A percentile compares a stretch with the other conserved stretches of the same genome.
phyloP scores from a whole-genome alignment of 1,140 invertebrate species.

The Elysia chlorotica region DNA sequence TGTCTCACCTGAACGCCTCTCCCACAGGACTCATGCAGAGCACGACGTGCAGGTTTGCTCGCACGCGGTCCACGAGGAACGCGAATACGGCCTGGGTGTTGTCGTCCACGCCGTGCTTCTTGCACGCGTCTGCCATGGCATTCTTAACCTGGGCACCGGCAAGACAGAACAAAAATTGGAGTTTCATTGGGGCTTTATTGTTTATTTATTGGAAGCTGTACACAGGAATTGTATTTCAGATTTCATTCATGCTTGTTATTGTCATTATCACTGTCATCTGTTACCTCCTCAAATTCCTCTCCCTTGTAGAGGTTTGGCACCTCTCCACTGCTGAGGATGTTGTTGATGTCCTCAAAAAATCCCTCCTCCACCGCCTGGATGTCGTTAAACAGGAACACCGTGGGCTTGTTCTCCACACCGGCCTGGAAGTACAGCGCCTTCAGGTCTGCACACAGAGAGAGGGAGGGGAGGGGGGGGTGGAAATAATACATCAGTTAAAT shows the following conservation, averaged over 20 bases:
- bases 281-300: conserved; percentile 64
- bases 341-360: conserved; percentile 63
- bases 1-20: conserved; percentile 69
- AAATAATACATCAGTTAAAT: no score
- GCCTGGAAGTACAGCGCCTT: conserved; percentile 75
- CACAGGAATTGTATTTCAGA: no score
- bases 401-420: conserved; percentile 76
- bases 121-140: conserved; percentile 71
- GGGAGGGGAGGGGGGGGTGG: no score
- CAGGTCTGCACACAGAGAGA: conserved; percentile 68
- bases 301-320: conserved; percentile 63
- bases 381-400: conserved; percentile 82
- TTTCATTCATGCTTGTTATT: background rate
- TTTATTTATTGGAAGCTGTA: no score
- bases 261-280: no score
- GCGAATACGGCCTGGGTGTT: conserved; percentile 71
- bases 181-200: no score
- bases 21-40: conserved; percentile 87
- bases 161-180: no score
- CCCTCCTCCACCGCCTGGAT: conserved; percentile 67
- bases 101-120: conserved; percentile 70
- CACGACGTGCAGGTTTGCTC: conserved; percentile 79
- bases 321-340: conserved; percentile 61
- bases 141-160: conserved; percentile 70
- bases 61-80: conserved; percentile 77